phyloP scores from a whole-genome alignment of 2,888 invertebrate genomes.

The Muschampia plurimacula region DNA sequence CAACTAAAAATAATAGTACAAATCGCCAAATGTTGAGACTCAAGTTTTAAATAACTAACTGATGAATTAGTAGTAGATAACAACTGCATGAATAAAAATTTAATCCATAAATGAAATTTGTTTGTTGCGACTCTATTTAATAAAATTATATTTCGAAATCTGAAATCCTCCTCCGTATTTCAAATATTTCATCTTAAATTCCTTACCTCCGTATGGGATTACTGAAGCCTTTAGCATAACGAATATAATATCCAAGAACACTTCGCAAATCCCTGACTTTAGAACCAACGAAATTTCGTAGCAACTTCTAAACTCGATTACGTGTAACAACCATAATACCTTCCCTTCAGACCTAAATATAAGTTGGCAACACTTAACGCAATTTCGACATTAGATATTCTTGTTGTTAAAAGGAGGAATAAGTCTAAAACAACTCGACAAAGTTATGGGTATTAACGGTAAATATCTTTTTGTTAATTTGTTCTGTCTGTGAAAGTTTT shows the following conservation, averaged over 20 bases:
- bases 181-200: conserved; percentile 3
- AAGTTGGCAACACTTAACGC: conserved; percentile 33
- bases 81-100: too few species aligned
- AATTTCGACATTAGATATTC: conserved; percentile 36
- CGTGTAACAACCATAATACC: conserved; percentile 24
- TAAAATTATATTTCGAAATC: too few species aligned
- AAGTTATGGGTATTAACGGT: conserved; percentile 31
- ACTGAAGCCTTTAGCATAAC: conserved; percentile 3
- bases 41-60: too few species aligned
- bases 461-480: conserved; percentile 39
- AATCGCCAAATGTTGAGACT: too few species aligned
- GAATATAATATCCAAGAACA: conserved; percentile 4
- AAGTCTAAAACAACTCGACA: conserved; percentile 28
- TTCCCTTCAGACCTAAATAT: conserved; percentile 26
- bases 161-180: neutral
- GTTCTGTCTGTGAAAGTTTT: conserved; percentile 39
- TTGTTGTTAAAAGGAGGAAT: conserved; percentile 22
- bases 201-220: neutral
- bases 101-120: too few species aligned
- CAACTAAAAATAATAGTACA: too few species aligned
- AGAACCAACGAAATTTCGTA: conserved; percentile 13
- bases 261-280: conserved; percentile 10
- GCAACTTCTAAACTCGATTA: conserved; percentile 29
- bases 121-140: too few species aligned
- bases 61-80: too few species aligned